Base-by-base conservation (phyloP, 2,113 vertebrate species). In the Apodemus sylvaticus region DNA sequence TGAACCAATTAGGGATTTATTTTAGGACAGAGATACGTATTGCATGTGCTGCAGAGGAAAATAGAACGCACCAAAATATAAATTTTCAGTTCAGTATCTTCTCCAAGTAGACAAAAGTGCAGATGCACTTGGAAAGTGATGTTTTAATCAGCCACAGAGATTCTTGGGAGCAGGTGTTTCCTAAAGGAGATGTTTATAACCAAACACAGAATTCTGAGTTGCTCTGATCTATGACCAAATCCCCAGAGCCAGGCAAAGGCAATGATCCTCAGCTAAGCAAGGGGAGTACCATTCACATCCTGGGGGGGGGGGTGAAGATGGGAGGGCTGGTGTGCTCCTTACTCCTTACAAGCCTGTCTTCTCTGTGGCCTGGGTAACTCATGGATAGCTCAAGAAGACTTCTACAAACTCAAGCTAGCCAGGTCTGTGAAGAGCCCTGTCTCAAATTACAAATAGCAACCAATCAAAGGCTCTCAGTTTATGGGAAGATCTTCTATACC, bases 1-100 rank as follows among this genome's bases (percentile, higher is more conserved):
- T 51, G 76, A 96, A 93, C 94, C 95, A 97, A 97, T 96, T 97
- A 97, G 86, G 13, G 97, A 86, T 93, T 78, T 89, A 95, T 91
- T 96, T 91, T 83, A 71, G 78, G 79, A 95, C 66, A 93, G 76
- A 62, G 34, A 90, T 96, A 93, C 62, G 26, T 42, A 96, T 70
- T 96, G 94, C 55, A 51, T 91, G 83, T 96, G 74, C 58, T 88
- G 34, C 60, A 16, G 11, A 36, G 17, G 17, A 89, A 81, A 73
- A 95, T 36, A 89, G 36, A 73, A 39, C 91, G 79, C 51, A 77
- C 68, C 16, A 77, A 83, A 94, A 96, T 91, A 91, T 89, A 96
- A 97, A 78, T 36, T 17, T 55, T 64, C 86, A 79, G 81, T 86
- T 94, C 17, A 7, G 53, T 53, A 48, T 93, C n/a, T 11, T 53